Conservation (phyloP, 2,113 vertebrate genomes). For the Elachura formosa region DNA sequence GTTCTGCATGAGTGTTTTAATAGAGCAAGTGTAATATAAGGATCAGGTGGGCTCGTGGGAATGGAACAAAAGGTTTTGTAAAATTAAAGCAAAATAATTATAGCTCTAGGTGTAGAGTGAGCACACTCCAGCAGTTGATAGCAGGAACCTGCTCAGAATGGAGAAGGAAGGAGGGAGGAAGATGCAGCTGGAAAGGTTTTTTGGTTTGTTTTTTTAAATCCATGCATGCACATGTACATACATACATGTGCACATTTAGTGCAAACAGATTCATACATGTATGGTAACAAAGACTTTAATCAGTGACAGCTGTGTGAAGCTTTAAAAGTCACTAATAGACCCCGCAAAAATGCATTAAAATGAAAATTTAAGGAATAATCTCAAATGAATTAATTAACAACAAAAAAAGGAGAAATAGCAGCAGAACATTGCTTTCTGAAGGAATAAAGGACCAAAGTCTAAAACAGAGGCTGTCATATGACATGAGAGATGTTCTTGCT, state of each 20-base stretch:
- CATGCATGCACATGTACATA: neutral
- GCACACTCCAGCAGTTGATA: slow-evolving; percentile 74
- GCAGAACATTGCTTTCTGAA: slow-evolving; percentile 57
- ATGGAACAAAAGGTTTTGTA: slow-evolving; percentile 83
- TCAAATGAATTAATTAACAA: slow-evolving; percentile 72
- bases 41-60: slow-evolving; percentile 81
- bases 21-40: slow-evolving; percentile 81
- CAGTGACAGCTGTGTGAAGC: slow-evolving; percentile 49
- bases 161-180: slow-evolving; percentile 53
- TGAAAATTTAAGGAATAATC: slow-evolving; percentile 71
- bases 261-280: neutral
- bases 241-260: neutral
- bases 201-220: neutral
- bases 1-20: slow-evolving; percentile 83
- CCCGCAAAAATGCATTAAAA: slow-evolving; percentile 68
- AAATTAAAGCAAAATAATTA: slow-evolving; percentile 86
- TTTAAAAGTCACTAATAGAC: slow-evolving; percentile 68
- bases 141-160: slow-evolving; percentile 72
- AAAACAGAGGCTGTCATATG: slow-evolving; percentile 49
- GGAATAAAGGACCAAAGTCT: slow-evolving; percentile 44
- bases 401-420: neutral
- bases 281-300: slow-evolving; percentile 46
- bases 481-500: slow-evolving; percentile 24
- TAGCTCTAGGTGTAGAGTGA: slow-evolving; percentile 80
- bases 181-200: neutral